Evolutionary conservation across 2,797 vertebrate species (phyloP).

Genomic region (Hylomyscus alleni): DNA sequence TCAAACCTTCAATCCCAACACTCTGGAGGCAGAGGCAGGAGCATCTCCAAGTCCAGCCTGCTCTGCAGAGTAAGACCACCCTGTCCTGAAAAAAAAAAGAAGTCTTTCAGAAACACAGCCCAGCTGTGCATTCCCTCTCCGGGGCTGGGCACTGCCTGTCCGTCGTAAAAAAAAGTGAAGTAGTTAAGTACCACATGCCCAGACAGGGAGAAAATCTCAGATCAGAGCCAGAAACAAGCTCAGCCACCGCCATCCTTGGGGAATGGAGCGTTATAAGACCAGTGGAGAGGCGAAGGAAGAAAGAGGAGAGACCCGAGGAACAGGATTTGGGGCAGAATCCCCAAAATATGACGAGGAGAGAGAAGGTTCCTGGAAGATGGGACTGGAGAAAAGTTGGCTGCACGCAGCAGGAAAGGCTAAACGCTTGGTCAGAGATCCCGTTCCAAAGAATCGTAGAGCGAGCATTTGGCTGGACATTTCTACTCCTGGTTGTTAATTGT

Average conservation of each 20-base stretch:
- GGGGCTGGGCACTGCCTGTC: slow-evolving; percentile 73
- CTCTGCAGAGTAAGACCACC: not conserved
- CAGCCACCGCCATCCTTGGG: slow-evolving; percentile 36
- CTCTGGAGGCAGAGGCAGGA: not conserved
- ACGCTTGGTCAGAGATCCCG: not conserved
- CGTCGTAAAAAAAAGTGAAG: slow-evolving; percentile 59
- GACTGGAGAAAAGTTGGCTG: not conserved
- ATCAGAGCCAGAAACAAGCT: slow-evolving; percentile 51
- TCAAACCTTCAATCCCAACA: not conserved
- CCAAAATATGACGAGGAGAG: not conserved
- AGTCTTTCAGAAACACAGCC: slow-evolving; percentile 40
- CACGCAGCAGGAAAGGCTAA: not conserved
- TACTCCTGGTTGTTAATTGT: not conserved
- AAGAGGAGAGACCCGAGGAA: slow-evolving; percentile 41
- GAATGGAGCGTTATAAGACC: slow-evolving; percentile 66
- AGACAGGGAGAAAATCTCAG: slow-evolving; percentile 65
- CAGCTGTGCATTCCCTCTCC: slow-evolving; percentile 53
- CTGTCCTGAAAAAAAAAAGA: not conserved
- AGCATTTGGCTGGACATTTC: not conserved
- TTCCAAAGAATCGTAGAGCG: not conserved
- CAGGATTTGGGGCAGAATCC: not conserved
- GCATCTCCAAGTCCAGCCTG: not conserved
- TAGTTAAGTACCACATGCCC: slow-evolving; percentile 59
- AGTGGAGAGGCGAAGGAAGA: slow-evolving; percentile 70
- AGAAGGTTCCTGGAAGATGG: not conserved